phyloP scores from a whole-genome alignment of 2,888 invertebrate species.

The Caenorhabditis sp. region DNA sequence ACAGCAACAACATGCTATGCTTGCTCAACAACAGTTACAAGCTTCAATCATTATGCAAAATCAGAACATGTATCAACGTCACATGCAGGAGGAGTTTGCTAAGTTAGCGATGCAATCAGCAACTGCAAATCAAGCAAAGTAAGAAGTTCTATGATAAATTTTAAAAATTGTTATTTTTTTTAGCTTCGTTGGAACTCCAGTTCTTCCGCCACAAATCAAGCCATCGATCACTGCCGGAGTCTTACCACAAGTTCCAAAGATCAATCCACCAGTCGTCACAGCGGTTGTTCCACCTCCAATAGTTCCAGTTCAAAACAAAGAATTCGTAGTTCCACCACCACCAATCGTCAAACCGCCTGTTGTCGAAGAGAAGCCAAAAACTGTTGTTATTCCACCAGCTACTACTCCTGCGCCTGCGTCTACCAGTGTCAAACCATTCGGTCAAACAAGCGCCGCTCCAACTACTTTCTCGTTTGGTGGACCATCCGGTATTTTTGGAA shows the following conservation, averaged over 20 bases:
- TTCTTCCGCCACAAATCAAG: background rate
- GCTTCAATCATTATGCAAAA: background rate
- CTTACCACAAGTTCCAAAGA: slow-evolving; percentile 8
- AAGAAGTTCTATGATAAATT: background rate
- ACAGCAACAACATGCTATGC: slow-evolving; percentile 8
- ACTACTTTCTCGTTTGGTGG: background rate
- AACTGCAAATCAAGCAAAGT: slow-evolving; percentile 5
- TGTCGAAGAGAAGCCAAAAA: slow-evolving; percentile 1
- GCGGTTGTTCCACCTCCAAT: slow-evolving; percentile 7
- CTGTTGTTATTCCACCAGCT: slow-evolving; percentile 5
- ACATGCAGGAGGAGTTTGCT: background rate
- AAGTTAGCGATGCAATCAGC: slow-evolving; percentile 13
- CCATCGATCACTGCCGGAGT: slow-evolving; percentile 3
- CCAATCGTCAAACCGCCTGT: background rate
- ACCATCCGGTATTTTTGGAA: slow-evolving; percentile 6
- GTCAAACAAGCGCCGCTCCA: slow-evolving; percentile 3
- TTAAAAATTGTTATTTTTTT: background rate
- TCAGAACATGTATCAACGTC: background rate
- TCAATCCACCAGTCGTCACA: slow-evolving; percentile 2
- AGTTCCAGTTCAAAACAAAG: background rate
- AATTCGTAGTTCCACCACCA: background rate
- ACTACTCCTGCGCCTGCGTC: background rate
- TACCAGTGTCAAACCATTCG: slow-evolving; percentile 6
- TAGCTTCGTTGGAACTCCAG: background rate
- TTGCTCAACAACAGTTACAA: slow-evolving; percentile 19